Base-by-base conservation (phyloP, 1,140 invertebrate species). In the Drosophila oshimai region DNA sequence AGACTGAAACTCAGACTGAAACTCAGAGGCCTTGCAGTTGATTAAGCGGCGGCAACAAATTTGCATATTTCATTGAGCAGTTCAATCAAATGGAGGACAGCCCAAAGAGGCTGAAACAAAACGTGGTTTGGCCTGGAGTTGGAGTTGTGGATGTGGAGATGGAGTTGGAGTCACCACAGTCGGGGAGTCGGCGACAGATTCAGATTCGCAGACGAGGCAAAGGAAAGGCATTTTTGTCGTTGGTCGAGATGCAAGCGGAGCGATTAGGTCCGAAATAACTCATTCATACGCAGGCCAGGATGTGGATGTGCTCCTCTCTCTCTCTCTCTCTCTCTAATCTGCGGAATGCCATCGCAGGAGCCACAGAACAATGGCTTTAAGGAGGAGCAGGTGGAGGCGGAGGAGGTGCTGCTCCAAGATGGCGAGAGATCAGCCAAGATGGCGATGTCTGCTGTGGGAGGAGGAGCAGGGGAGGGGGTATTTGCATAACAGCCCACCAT, bases 61-160 rank as follows among this genome's bases (percentile, higher is more conserved):
- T 87, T 89, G 87, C 87, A 89, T 89, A 89, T 89, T 89, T 89
- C 87, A 89, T 89, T 89, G 87, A 89, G 80, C 74, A 89, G 87
- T 89, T 89, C 74, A 89, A 89, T 89, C 87, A 89, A 89, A 89
- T 79, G 71, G 75, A 89, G 86, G 75, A 89, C 86, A 86, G 69
- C 65, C 57, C 13, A n/a, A 24, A 72, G 72, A 74, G 55, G 29
- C 68, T 68, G 41, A 36, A 28, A 49, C 42, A 50, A 64, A 49
- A 49, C 41, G 51, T 61, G 61, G 62, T 49, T 15, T 22, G 49
- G 4, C 49, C 47, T 42, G 9, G 22, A 26, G 24, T 22, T 34
- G 18, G 22, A 6, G 6, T 15, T 28, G 50, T 15, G 15, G 3
- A 9, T 36, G 1, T 12, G 26, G 26, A 6, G 6, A 7, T 28